Evolutionary conservation across 2,888 invertebrate genomes (phyloP).

Genomic region (Eutolmus rufibarbis): DNA sequence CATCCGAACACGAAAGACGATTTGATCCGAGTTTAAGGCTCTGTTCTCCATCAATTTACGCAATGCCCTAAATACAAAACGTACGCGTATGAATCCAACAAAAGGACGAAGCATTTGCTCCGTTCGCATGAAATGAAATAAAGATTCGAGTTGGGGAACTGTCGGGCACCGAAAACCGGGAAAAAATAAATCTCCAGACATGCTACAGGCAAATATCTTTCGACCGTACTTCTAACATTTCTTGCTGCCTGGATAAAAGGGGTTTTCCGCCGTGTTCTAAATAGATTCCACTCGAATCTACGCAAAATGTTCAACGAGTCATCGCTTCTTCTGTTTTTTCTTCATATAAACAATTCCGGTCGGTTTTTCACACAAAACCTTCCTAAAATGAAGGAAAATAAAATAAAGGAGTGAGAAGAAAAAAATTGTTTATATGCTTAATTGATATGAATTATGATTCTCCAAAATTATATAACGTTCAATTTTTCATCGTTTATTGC

Average conservation of each 20-base stretch:
- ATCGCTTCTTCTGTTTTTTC: background rate
- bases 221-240: background rate
- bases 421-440: background rate
- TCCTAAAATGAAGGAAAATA: background rate
- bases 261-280: background rate
- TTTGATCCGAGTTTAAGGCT: conserved; percentile 12
- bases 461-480: background rate
- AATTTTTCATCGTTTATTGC: too few species aligned
- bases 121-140: background rate
- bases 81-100: background rate
- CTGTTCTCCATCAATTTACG: conserved; percentile 12
- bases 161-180: background rate
- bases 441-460: background rate
- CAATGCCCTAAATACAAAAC: background rate
- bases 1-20: conserved; percentile 10
- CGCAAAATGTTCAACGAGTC: background rate
- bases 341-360: background rate
- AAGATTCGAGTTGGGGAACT: background rate
- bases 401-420: background rate
- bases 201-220: conserved; percentile 11
- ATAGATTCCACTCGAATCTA: background rate
- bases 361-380: background rate
- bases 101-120: background rate
- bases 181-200: background rate
- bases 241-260: background rate